Conservation (phyloP, 1,140 invertebrate genomes). For the Drosophila ficusphila region DNA sequence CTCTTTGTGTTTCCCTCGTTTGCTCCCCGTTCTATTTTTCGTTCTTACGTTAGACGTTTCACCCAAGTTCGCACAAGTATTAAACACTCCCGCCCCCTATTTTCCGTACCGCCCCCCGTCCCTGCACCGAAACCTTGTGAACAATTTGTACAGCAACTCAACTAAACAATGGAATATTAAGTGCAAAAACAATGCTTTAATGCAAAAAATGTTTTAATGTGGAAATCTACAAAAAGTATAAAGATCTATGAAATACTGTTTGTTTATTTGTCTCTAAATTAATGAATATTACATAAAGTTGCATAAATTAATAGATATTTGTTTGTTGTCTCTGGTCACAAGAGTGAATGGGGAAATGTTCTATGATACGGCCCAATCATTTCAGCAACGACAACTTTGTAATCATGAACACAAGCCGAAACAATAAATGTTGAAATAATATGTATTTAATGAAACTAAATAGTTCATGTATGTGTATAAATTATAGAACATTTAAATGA, state of each 20-base stretch:
- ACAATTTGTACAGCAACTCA: conserved; percentile 78
- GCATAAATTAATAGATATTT: conserved; percentile 55
- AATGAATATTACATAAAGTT: conserved; percentile 76
- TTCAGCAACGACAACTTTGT: conserved; percentile 47
- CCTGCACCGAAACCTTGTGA: conserved; percentile 67
- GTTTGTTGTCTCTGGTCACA: conserved; percentile 55
- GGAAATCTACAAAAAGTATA: conserved; percentile 36
- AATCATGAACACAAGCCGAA: conserved; percentile 37
- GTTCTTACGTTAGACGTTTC: conserved; percentile 49
- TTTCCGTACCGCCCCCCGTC: conserved; percentile 32
- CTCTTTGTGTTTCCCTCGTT: conserved; percentile 37
- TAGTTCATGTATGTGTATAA: conserved; percentile 61
- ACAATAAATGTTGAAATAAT: conserved; percentile 68
- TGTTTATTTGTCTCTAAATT: conserved; percentile 72
- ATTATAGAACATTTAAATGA: conserved; percentile 65
- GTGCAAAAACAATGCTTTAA: conserved; percentile 75
- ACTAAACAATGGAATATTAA: conserved; percentile 75
- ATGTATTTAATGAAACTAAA: conserved; percentile 62
- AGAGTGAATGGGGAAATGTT: conserved; percentile 30
- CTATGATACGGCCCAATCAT: conserved; percentile 56
- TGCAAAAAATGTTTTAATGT: conserved; percentile 58
- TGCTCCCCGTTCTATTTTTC: conserved; percentile 27
- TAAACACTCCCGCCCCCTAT: conserved; percentile 39
- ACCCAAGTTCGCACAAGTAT: conserved; percentile 80
- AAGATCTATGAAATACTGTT: conserved; percentile 64